Conservation (phyloP, 30 jellyfish, hydroid and myxozoan species). For the Catostylus mosaicus region DNA sequence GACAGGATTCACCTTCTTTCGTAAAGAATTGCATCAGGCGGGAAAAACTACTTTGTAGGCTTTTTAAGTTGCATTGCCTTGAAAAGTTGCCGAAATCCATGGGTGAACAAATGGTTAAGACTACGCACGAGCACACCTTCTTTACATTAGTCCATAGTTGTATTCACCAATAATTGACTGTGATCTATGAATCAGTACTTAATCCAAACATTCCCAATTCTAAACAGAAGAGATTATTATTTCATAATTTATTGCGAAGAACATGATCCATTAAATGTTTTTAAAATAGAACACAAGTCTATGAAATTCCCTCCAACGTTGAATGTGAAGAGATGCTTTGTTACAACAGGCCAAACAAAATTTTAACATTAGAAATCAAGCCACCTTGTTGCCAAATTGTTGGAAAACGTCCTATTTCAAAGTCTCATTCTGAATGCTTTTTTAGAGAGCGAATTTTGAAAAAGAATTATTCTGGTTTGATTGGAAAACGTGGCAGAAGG, state of each 20-base stretch:
- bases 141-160: background rate
- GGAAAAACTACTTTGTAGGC: constrained; percentile 4
- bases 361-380: background rate
- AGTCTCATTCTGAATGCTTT: background rate
- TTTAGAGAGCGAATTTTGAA: background rate
- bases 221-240: background rate
- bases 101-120: background rate
- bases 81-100: background rate
- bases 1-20: background rate
- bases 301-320: background rate
- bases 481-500: no score
- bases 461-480: no score
- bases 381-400: background rate
- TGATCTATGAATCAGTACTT: background rate
- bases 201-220: background rate
- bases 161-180: constrained; percentile 12
- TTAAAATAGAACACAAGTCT: background rate
- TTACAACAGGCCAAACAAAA: no score
- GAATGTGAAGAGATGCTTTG: no score
- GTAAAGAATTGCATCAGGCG: constrained; percentile 2
- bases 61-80: background rate
- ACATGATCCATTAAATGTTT: background rate
- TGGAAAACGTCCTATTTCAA: background rate
- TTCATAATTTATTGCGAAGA: background rate
- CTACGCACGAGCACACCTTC: background rate